phyloP scores from a whole-genome alignment of 2,113 vertebrate species.

The Pedetes capensis region DNA sequence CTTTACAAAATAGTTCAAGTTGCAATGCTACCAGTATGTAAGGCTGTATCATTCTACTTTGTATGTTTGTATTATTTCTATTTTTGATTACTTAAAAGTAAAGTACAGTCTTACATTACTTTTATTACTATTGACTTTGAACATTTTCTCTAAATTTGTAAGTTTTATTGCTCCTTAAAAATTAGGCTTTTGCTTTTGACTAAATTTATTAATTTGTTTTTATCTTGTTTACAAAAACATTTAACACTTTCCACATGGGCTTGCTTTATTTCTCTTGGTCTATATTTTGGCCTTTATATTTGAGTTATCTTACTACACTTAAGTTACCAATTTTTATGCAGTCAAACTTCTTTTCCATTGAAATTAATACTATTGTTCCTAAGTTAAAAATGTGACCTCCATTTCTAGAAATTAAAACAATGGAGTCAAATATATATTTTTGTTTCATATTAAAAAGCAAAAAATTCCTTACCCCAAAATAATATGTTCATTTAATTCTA shows the following conservation, averaged over 20 bases:
- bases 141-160: neutral
- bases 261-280: neutral
- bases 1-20: neutral
- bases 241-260: neutral
- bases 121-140: neutral
- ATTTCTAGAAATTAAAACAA: neutral
- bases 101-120: neutral
- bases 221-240: neutral
- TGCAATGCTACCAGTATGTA: neutral
- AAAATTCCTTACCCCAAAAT: neutral
- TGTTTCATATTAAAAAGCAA: neutral
- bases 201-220: neutral
- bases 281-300: neutral
- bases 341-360: neutral
- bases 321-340: neutral
- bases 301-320: neutral
- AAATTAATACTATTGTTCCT: neutral
- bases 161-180: neutral
- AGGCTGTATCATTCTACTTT: neutral
- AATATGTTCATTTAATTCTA: neutral
- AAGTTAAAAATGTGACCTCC: neutral
- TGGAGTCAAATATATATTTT: neutral
- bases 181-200: neutral
- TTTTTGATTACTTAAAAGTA: constrained; percentile 4
- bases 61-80: neutral